phyloP scores from a whole-genome alignment of 2,113 vertebrate genomes.

The Gobiocypris rarus region DNA sequence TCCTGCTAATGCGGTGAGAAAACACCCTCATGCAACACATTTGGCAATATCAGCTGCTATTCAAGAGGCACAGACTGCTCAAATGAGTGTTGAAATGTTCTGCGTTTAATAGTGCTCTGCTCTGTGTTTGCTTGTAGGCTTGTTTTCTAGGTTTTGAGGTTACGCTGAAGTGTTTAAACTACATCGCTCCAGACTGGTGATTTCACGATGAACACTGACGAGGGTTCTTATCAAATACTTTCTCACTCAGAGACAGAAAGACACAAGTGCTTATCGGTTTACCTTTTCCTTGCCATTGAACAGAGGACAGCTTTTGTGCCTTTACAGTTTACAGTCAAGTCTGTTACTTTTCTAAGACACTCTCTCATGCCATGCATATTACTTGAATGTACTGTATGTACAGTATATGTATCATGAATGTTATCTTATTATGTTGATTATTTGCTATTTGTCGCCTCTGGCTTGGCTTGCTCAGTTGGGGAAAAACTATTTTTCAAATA shows the following conservation, averaged over 20 bases:
- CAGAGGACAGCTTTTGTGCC: neutral
- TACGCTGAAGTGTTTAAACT: slow-evolving; percentile 73
- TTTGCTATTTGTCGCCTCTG: too few relatives aligned
- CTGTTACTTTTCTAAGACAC: neutral
- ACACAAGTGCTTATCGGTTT: neutral
- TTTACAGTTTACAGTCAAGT: neutral
- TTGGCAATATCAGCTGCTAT: neutral
- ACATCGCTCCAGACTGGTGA: slow-evolving; percentile 69
- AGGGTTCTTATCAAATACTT: neutral
- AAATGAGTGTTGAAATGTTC: neutral
- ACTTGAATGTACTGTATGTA: neutral
- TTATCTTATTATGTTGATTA: neutral
- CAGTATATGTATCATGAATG: neutral
- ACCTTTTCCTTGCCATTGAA: neutral
- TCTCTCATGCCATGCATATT: neutral
- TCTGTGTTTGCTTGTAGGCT: slow-evolving; percentile 65
- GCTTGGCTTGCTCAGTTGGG: too few relatives aligned
- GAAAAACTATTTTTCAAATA: too few relatives aligned
- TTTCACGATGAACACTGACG: neutral
- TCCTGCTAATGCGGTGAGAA: slow-evolving; percentile 77
- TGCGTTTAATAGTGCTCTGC: neutral
- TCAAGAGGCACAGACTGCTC: neutral
- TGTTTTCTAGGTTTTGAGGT: slow-evolving; percentile 81
- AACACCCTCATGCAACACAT: neutral
- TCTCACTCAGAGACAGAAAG: neutral